Base-by-base conservation (phyloP, 1,140 invertebrate species). In the Calliphora vicina region DNA sequence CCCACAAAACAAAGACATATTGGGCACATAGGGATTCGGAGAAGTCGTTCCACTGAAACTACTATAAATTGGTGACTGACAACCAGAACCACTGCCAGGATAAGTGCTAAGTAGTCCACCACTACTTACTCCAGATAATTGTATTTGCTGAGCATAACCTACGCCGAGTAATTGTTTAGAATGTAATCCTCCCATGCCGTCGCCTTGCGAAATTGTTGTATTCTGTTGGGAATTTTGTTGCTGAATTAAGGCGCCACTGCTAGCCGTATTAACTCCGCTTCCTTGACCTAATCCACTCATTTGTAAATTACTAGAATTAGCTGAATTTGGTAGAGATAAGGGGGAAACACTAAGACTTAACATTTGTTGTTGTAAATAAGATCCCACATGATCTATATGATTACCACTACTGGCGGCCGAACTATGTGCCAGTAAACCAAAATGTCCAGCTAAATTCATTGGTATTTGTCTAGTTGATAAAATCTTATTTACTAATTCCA, bases 381-480 rank as follows among this genome's bases (percentile, higher is more conserved):
- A n/a, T 73, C 86, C 85, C 10, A 85, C 82, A 61, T 87, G 85
- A 35, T 89, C 87, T 82, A 89, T 43, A 29, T 88, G 87, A 0
- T 25, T 67, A 67, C 88, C 88, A 3, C 88, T 87, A 83, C 88
- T 88, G 0, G 86, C 50, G 25, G 86, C 82, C 0, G 57, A 81
- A 42, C 86, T 89, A 81, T 91, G 88, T 0, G 89, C 88, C 0
- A 87, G 82, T 4, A 91, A 86, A 0, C 91, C 91, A 26, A 91
- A 83, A 74, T 89, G 87, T 1, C 87, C 86, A 0, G 90, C 89
- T 82, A 91, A 82, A 82, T 91, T 91, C 74, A 92, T 89, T 8
- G 92, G 91, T 29, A 92, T 88, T 72, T 91, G 85, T 42, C 91
- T 85, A 9, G 91, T 89, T 67, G 90, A 86, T 73, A 90, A 86